phyloP scores from a whole-genome alignment of 2,113 vertebrate genomes.

The Strigops habroptila region DNA sequence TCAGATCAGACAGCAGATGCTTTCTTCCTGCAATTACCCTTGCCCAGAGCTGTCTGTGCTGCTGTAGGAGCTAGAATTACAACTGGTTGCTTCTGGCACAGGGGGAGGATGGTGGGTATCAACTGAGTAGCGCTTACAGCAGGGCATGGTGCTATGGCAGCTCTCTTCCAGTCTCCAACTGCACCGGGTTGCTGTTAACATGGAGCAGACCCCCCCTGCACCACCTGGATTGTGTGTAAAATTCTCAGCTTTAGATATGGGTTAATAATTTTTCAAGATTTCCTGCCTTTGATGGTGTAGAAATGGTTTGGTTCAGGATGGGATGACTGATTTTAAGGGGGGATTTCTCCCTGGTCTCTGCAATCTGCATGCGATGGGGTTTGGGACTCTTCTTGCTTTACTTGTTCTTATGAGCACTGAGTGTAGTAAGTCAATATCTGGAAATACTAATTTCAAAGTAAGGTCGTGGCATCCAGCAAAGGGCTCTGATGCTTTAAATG shows the following conservation, averaged over 20 bases:
- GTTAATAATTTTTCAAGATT: background rate
- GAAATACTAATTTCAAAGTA: background rate
- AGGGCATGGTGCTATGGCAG: background rate
- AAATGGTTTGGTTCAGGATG: background rate
- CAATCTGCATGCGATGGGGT: background rate
- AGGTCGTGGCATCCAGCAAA: background rate
- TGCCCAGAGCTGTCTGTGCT: background rate
- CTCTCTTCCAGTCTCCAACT: background rate
- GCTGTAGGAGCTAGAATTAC: accelerated
- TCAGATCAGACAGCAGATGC: background rate
- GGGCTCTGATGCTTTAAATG: background rate
- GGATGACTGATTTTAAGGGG: background rate
- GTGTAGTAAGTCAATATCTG: background rate
- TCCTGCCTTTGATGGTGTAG: background rate
- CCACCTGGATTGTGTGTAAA: background rate
- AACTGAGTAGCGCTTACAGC: background rate
- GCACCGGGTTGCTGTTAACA: background rate
- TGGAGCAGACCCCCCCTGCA: background rate
- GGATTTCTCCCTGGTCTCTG: background rate
- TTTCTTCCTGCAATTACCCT: background rate
- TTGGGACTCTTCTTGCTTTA: background rate
- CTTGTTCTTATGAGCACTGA: background rate
- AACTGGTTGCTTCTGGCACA: background rate
- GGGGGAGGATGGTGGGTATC: background rate
- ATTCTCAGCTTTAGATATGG: background rate